phyloP scores from a whole-genome alignment of 1,140 invertebrate species.

The Drosophila varians region DNA sequence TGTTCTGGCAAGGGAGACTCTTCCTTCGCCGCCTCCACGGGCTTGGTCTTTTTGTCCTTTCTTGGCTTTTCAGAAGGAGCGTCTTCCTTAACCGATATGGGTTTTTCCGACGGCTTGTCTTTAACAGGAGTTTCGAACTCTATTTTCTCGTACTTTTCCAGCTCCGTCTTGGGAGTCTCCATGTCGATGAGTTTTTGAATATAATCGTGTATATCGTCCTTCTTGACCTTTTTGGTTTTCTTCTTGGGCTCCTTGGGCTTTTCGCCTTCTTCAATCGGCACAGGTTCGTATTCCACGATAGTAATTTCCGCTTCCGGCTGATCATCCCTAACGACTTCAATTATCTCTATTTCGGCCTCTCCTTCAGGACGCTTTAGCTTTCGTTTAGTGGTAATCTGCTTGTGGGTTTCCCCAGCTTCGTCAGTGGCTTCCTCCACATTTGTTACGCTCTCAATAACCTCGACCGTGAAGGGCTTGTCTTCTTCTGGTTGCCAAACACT shows the following conservation, averaged over 20 bases:
- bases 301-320: constrained; percentile 81
- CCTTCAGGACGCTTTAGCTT: constrained; percentile 81
- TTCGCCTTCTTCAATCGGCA: constrained; percentile 38
- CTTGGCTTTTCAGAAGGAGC: constrained; percentile 42
- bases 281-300: constrained; percentile 68
- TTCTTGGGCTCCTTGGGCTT: constrained; percentile 70
- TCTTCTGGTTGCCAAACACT: constrained; percentile 27
- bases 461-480: constrained; percentile 34
- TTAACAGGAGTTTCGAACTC: constrained; percentile 65
- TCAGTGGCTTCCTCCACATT: constrained; percentile 69
- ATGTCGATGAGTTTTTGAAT: constrained; percentile 72
- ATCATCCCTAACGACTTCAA: constrained; percentile 81
- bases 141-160: constrained; percentile 80
- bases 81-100: constrained; percentile 31
- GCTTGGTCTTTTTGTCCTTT: constrained; percentile 55
- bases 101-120: constrained; percentile 62
- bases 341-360: constrained; percentile 81
- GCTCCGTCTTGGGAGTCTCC: constrained; percentile 80
- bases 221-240: constrained; percentile 69
- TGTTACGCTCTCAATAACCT: constrained; percentile 71
- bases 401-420: constrained; percentile 72
- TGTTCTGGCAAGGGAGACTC: constrained; percentile 29
- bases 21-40: constrained; percentile 18
- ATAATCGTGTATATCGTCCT: constrained; percentile 76
- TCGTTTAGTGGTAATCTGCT: constrained; percentile 83